These are phyloP conservation scores for Chironomus riparius DNA, from an alignment of 2,888 invertebrate genomes.

Conservation along the genomic window DNA sequence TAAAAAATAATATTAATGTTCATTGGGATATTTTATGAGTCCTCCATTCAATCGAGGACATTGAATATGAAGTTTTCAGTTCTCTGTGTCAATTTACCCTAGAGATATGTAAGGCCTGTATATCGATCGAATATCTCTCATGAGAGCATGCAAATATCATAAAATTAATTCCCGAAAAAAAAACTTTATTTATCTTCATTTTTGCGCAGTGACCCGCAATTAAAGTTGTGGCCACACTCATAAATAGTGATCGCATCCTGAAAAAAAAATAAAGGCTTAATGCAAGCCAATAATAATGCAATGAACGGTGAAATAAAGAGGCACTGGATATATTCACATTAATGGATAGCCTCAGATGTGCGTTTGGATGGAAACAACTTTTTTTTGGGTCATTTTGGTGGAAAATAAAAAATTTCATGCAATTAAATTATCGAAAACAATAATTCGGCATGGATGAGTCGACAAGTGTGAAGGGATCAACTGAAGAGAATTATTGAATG, in stretches of 20 bases:
- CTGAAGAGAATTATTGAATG: too few species aligned
- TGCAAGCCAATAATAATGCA: not conserved
- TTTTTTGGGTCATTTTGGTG: not conserved
- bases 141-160: not conserved
- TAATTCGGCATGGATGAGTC: not conserved
- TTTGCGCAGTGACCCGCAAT: constrained; percentile 22
- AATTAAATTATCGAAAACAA: not conserved
- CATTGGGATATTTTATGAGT: too few species aligned
- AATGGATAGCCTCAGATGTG: constrained; percentile 8
- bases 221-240: constrained; percentile 16
- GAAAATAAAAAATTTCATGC: not conserved
- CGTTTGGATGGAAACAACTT: not conserved
- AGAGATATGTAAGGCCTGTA: not conserved
- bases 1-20: too few species aligned
- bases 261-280: not conserved
- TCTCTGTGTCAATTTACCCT: not conserved
- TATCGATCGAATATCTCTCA: not conserved
- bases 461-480: too few species aligned
- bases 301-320: not conserved
- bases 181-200: constrained; percentile 9
- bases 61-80: too few species aligned
- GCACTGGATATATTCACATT: not conserved
- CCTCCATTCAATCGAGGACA: too few species aligned
- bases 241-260: constrained; percentile 4
- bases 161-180: not conserved